Evolutionary conservation across 2,113 vertebrate genomes (phyloP), one percentile per base, ranked within the genome.

Genomic region (Scalopus aquaticus): DNA sequence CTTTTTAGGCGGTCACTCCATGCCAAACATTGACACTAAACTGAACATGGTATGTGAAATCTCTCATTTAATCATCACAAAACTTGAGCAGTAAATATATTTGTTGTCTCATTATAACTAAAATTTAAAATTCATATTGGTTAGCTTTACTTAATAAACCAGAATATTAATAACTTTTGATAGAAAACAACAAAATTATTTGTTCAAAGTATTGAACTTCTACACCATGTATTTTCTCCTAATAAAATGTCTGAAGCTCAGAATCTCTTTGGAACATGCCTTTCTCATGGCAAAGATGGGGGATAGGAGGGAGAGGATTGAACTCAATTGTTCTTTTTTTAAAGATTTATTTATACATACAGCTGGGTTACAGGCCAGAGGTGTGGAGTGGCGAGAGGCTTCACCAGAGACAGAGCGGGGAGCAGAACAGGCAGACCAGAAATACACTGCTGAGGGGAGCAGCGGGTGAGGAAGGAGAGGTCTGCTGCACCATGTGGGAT

Each of bases 41-140:
- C 17, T 49, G 4, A 60, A 90, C 19, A 20, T 85, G 28, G 46
- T 32, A 56, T 19, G 12, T 10, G 22, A 35, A 84, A 88, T 72
- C 51, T 56, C 26, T 93, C 49, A 76, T 64, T 88, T 91, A 91
- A 76, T 84, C 22, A 80, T 84, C 19, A 70, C 22, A 88, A 88
- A 72, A 46, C 9, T 42, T 85, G 15, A 93, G 60, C 58, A 17
- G 12, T 44, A 56, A 19, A 9, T 39, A 65, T 9, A 88, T 77
- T 70, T 80, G 11, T 42, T 82, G 39, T 79, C n/a, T 90, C 46
- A 28, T 17, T 15, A 70, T 6, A 79, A 84, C 60, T 76, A 95
- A 95, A n/a, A n/a, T n/a, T n/a, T n/a, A n/a, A n/a, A n/a, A 93
- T 64, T 67, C 67, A 0, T 77, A 69, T 81, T 81, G 10, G 0